phyloP scores from a whole-genome alignment of 2,888 invertebrate species.

The Pyralis farinalis region DNA sequence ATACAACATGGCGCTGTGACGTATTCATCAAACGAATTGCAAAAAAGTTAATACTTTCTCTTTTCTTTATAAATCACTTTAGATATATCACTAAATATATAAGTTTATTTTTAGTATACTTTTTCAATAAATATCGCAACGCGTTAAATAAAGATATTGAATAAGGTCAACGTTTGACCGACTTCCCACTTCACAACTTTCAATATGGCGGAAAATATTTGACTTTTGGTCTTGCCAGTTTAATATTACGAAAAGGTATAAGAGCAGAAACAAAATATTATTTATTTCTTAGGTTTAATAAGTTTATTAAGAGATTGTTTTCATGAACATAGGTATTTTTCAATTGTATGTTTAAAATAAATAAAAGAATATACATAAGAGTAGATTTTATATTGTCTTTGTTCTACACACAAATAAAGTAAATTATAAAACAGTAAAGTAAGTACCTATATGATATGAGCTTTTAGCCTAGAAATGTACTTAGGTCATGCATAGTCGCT shows the following conservation, averaged over 20 bases:
- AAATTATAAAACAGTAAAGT: too few species aligned
- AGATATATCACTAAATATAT: slow-evolving; percentile 46
- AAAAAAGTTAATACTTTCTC: slow-evolving; percentile 53
- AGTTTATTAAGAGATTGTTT: too few species aligned
- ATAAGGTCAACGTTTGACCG: slow-evolving; percentile 74
- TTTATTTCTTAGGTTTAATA: too few species aligned
- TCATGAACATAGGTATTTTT: too few species aligned
- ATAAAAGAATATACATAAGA: too few species aligned
- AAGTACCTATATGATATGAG: too few species aligned
- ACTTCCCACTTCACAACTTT: slow-evolving; percentile 72
- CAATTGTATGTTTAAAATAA: too few species aligned
- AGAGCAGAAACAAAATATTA: slow-evolving; percentile 2
- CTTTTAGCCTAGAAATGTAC: too few species aligned
- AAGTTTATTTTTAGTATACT: slow-evolving; percentile 46
- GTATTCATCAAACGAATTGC: slow-evolving; percentile 74
- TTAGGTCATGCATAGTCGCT: too few species aligned
- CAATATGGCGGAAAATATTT: slow-evolving; percentile 73
- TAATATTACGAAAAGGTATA: not conserved
- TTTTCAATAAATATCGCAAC: slow-evolving; percentile 43
- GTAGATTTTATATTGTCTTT: too few species aligned
- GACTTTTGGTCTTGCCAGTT: slow-evolving; percentile 54
- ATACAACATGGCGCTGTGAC: slow-evolving; percentile 82
- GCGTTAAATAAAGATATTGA: slow-evolving; percentile 55
- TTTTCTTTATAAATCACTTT: slow-evolving; percentile 34
- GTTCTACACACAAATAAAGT: too few species aligned